Conservation (phyloP, 2,797 vertebrate species). For the Lagodon rhomboides region DNA sequence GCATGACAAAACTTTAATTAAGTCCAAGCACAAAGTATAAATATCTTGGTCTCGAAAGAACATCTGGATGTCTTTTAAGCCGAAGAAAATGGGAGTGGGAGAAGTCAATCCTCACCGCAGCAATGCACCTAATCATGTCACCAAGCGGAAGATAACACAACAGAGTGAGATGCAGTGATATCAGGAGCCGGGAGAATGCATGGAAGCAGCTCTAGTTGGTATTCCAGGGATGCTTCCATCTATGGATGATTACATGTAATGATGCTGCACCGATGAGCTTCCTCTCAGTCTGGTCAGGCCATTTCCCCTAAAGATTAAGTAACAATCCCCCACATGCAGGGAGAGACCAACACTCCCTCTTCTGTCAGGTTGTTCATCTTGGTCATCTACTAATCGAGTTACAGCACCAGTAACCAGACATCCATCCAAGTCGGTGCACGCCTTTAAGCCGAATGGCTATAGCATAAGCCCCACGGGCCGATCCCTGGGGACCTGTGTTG, state of each 20-base stretch:
- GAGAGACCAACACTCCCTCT: background rate
- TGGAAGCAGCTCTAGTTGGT: background rate
- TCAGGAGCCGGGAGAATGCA: conserved; percentile 1
- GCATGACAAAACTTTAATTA: background rate
- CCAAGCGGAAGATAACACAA: conserved; percentile 1
- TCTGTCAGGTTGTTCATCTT: conserved; percentile 18
- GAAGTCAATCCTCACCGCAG: conserved; percentile 12
- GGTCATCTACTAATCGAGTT: conserved; percentile 33
- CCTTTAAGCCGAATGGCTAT: background rate
- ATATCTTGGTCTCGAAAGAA: conserved; percentile 4
- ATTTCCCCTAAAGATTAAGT: conserved; percentile 11
- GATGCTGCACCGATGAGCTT: background rate
- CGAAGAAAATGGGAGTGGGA: too few species aligned
- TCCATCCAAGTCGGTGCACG: background rate
- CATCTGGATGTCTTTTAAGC: background rate
- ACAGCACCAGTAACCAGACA: background rate
- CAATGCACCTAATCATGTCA: conserved; percentile 21
- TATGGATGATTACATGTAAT: conserved; percentile 11
- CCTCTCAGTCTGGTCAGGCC: conserved; percentile 15
- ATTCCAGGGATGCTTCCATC: conserved; percentile 6
- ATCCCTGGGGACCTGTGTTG: too few species aligned
- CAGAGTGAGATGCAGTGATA: conserved; percentile 1
- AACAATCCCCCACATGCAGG: conserved; percentile 19
- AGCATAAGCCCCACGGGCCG: too few species aligned
- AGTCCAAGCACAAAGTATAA: background rate